Evolutionary conservation across 2,113 vertebrate species (phyloP), one percentile per base, ranked within the genome.

Genomic region (Coryphaenoides rupestris): DNA sequence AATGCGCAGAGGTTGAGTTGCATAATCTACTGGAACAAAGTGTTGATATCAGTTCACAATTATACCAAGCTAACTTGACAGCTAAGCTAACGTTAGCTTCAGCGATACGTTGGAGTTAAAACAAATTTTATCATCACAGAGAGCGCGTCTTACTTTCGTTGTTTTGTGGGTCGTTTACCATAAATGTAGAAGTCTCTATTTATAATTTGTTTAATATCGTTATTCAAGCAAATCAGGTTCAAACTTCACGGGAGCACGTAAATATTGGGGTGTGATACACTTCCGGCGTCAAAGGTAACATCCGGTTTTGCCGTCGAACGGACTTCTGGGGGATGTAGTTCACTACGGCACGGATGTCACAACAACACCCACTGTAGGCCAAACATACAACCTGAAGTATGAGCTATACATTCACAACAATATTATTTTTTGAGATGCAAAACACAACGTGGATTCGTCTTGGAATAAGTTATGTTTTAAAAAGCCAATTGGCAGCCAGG

Each of bases 71-170:
- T 15, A 28, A 56, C 60, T 4, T 33, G 2, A 55, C 50, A 52
- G 55, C 15, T 60, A 45, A 55, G 54, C 56, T 60, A 5, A 13
- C 23, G 1, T 0, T 21, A 50, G 19, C 15, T 40, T 40, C 33
- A 40, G 13, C 33, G 33, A 12, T 40, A 21, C 40, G 3, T 4
- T 23, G 19, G 45, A 19, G 26, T n/a, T 7, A 10, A 3, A 17
- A 40, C 3, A 21, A 22, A 19, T 5, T 21, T 55, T 3, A 6
- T 1, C 6, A 52, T n/a, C 21, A 5, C 0, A 13, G 9, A 3
- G 56, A 23, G 45, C 19, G 55, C 23, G 1, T 9, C 84, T 88
- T 79, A 88, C 86, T 75, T 88, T 88, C 84, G 53, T 77, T 71
- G 53, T 16, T 65, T 67, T 69, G 19, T 59, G 40, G 12, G 60